Evolutionary conservation across 1,140 invertebrate genomes (phyloP).

Genomic region (Calosoma granatense): DNA sequence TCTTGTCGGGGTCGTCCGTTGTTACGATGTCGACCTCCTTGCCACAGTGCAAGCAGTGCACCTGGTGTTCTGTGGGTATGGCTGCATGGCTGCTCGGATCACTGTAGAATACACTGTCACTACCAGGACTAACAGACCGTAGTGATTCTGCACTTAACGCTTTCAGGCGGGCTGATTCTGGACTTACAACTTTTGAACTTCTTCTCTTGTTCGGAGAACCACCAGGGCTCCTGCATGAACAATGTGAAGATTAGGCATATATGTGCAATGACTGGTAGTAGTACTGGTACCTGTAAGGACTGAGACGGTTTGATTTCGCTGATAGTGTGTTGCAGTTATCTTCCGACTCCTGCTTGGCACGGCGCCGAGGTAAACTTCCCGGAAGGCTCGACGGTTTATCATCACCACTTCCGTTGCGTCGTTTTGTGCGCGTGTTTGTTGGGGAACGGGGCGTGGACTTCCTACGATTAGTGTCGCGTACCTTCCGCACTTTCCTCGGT

Average conservation of each 20-base stretch:
- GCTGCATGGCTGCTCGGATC: slow-evolving; percentile 50
- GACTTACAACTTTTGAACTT: slow-evolving; percentile 23
- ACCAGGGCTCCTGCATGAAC: slow-evolving; percentile 14
- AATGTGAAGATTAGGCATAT: neutral
- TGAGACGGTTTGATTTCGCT: slow-evolving; percentile 16
- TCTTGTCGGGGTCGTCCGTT: slow-evolving; percentile 30
- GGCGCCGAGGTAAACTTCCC: slow-evolving; percentile 52
- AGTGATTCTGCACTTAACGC: slow-evolving; percentile 76
- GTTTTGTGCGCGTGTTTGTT: slow-evolving; percentile 19
- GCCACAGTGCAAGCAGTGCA: slow-evolving; percentile 68
- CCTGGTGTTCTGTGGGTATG: slow-evolving; percentile 28
- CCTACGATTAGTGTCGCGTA: slow-evolving; percentile 52
- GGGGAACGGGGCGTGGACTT: slow-evolving; percentile 42
- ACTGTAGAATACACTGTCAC: slow-evolving; percentile 80
- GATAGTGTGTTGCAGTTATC: slow-evolving; percentile 23
- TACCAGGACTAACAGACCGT: slow-evolving; percentile 73
- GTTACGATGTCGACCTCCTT: slow-evolving; percentile 45
- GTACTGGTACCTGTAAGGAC: slow-evolving; percentile 19
- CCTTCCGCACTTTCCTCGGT: slow-evolving; percentile 44
- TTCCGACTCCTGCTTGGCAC: slow-evolving; percentile 44
- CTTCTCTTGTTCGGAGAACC: slow-evolving; percentile 18
- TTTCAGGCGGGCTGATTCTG: slow-evolving; percentile 43
- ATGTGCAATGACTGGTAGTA: too few relatives aligned
- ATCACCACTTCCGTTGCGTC: slow-evolving; percentile 20
- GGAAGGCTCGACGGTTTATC: slow-evolving; percentile 37